A percentile compares a stretch with the other conserved stretches of the same genome.
phyloP scores from a whole-genome alignment of 2,797 vertebrate genomes.

The Enoplosus armatus region DNA sequence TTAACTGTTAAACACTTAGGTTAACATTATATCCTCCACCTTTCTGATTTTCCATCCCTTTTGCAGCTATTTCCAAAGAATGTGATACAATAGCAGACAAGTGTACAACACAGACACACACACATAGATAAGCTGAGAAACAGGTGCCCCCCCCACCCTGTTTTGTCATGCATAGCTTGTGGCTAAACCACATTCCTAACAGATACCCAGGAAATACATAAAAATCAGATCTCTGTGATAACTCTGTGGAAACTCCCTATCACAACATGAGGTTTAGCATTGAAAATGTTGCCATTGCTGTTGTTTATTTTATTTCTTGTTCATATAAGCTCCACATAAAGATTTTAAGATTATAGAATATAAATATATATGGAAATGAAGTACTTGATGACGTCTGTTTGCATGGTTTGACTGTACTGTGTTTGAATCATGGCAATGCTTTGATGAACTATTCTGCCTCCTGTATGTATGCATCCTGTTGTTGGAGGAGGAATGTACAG shows the following conservation, averaged over 20 bases:
- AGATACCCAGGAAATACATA: constrained; percentile 32
- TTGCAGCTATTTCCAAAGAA: constrained; percentile 76
- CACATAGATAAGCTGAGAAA: constrained; percentile 26
- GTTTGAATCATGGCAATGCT: constrained; percentile 63
- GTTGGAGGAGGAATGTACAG: constrained; percentile 57
- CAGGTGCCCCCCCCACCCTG: constrained; percentile 34
- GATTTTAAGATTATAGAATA: constrained; percentile 60
- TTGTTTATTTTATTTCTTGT: constrained; percentile 53
- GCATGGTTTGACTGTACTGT: constrained; percentile 78
- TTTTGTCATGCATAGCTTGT: constrained; percentile 51
- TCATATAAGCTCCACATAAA: constrained; percentile 63
- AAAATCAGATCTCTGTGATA: constrained; percentile 29
- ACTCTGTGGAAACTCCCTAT: constrained; percentile 27
- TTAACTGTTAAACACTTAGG: constrained; percentile 25
- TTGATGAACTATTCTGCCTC: constrained; percentile 52
- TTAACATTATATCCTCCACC: constrained; percentile 20
- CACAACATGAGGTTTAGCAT: constrained; percentile 36
- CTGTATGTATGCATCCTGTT: constrained; percentile 58
- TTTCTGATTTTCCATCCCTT: constrained; percentile 44
- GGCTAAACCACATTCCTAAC: constrained; percentile 52
- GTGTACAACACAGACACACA: constrained; percentile 26
- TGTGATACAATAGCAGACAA: constrained; percentile 45
- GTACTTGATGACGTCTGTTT: constrained; percentile 69
- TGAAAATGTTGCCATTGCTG: constrained; percentile 41
- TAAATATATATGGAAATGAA: constrained; percentile 65